Evolutionary conservation across 2,797 vertebrate genomes (phyloP), one percentile per base, ranked within the genome.

Genomic region (Schizopygopsis malacanthus): DNA sequence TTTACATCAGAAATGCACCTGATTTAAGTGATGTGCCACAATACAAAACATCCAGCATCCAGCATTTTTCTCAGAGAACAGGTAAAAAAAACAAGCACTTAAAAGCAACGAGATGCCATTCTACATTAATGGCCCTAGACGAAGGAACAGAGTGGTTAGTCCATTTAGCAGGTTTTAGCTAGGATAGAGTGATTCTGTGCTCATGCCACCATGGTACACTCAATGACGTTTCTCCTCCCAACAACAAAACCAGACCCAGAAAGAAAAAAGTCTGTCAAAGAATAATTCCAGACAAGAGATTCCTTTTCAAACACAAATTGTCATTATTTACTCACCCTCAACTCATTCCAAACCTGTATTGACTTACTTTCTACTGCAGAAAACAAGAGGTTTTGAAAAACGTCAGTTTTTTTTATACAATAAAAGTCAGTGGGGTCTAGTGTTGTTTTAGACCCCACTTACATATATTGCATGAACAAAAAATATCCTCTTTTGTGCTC

Each of bases 1-100:
- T 39, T 56, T 18, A 45, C 25, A 45, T 70, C 37, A 69, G 37
- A 45, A 84, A 79, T 59, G 22, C 61, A 81, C 67, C 18, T 52
- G 47, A 22, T 39, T 43, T 16, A 63, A 63, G 39, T 77, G 50
- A 13, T 77, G 52, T 79, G 13, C 22, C 50, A 37, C 50, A 69
- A n/a, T 41, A 33, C 33, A 77, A 67, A 63, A 47, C 54, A 45
- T 22, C 4, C 4, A 47, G 71, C 43, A 83, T 18, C 4, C 4
- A 47, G 71, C 56, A 83, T 18, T 65, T 77, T 54, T 39, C n/a
- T 77, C 61, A 76, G 39, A 82, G 4, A 56, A 0, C 16, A 72
- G 43, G 69, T 59, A 82, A 61, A 81, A 33, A 28, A 77, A 78
- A 69, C 4, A 69, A 84, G 63, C 61, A 69, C 63, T 78, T 50